Evolutionary conservation across 2,797 vertebrate genomes (phyloP).

Genomic region (Pitangus sulphuratus): DNA sequence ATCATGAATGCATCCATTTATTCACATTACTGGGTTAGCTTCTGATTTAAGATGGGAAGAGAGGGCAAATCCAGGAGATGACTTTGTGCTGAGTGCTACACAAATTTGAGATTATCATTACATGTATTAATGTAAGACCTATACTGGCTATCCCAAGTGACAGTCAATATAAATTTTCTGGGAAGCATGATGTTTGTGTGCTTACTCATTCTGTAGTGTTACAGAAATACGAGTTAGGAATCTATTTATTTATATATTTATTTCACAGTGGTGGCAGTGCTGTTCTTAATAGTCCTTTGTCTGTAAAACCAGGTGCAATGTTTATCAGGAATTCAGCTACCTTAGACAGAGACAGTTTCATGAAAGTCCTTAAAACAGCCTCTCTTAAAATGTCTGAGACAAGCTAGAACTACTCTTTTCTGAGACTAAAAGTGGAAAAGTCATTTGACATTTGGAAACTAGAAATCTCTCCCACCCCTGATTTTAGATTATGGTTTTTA

Average conservation of each 20-base stretch:
- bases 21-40: not conserved
- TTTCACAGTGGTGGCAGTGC: not conserved
- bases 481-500: conserved; percentile 34
- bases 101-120: not conserved
- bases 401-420: not conserved
- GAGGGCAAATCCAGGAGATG: not conserved
- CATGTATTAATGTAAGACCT: not conserved
- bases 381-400: not conserved
- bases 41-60: not conserved
- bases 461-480: not conserved
- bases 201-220: not conserved
- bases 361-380: not conserved
- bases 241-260: not conserved
- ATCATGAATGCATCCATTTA: not conserved
- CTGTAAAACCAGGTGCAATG: not conserved
- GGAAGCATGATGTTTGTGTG: not conserved
- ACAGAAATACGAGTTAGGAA: not conserved
- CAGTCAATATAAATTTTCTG: not conserved
- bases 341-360: not conserved
- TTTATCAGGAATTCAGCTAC: not conserved
- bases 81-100: not conserved
- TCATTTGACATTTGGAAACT: not conserved
- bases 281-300: not conserved
- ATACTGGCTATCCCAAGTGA: not conserved
- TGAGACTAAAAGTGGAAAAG: not conserved